Conservation (phyloP, 2,797 vertebrate species). For the Chiloscyllium punctatum region DNA sequence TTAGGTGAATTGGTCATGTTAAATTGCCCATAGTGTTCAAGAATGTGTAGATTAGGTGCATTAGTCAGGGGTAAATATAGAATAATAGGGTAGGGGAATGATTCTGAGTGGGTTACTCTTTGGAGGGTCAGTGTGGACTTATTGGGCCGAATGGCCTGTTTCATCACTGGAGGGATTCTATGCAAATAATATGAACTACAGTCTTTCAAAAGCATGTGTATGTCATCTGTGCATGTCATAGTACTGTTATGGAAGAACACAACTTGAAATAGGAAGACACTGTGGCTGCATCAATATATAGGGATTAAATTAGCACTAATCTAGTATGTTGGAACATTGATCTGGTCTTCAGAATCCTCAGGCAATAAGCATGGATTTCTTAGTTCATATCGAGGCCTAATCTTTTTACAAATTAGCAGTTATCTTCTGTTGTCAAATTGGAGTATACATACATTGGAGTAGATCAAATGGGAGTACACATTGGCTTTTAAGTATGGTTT, state of each 20-base stretch:
- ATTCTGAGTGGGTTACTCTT: no score
- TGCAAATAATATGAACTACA: neutral
- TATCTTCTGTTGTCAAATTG: neutral
- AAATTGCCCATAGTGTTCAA: no score
- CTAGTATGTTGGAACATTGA: neutral
- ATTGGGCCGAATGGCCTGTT: no score
- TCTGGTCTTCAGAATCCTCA: neutral
- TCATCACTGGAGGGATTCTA: no score
- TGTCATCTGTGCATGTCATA: no score
- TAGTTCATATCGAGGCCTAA: neutral
- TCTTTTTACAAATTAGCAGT: neutral
- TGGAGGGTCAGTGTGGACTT: no score
- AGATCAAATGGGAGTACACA: neutral
- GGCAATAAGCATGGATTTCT: neutral
- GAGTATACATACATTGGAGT: neutral
- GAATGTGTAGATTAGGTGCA: no score
- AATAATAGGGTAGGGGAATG: no score
- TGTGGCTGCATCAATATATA: neutral
- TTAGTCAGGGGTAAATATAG: no score
- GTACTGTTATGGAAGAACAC: neutral
- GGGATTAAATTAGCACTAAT: neutral
- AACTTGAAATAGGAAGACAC: neutral
- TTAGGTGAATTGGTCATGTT: no score
- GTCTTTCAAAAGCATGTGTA: neutral
- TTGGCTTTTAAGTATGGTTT: neutral